Base-by-base conservation (phyloP, 2,797 vertebrate genomes). In the Manis crassicaudata region DNA sequence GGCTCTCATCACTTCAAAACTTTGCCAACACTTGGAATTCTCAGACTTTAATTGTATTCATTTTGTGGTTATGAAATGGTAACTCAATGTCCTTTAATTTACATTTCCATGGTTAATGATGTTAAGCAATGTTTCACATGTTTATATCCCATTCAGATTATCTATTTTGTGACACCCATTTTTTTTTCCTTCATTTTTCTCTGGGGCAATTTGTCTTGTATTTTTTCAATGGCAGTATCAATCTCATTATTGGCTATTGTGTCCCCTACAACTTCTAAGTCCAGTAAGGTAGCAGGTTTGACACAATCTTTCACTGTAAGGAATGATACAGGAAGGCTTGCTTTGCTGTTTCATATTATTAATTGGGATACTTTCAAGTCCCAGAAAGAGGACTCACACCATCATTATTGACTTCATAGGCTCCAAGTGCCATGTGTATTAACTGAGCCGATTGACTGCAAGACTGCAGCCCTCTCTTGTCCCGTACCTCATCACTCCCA, bases 401-500 rank as follows among this genome's bases (percentile, higher is more conserved):
- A 56, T 43, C 12, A 46, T 83, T 76, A 95, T 17, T 63, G 89
- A 97, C 87, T 37, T 56, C 4, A 3, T 23, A 72, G 79, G 52
- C 75, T 89, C 72, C 73, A 92, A 94, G 94, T 60, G 80, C 72
- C 88, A n/a, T 88, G 80, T 92, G 70, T 79, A 98, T 98, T 98
- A 98, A 93, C 95, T 50, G 93, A 97, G 83, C 76, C 95, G 96
- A 95, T 46, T 96, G 96, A 96, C 82, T 87, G 81, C 81, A 95
- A 92, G 81, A 68, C 60, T 96, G 52, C 94, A 97, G 60, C 86
- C 88, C 94, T 7, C 90, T 83, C 70, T 85, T 73, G 14, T 68
- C 94, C 89, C 95, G 85, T 43, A 93, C 91, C 98, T 97, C 95
- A 95, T 98, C 96, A 96, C 63, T 84, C 80, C 84, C 96, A 96